Evolutionary conservation across 1,140 invertebrate genomes (phyloP).

Genomic region (Vanessa atalanta): DNA sequence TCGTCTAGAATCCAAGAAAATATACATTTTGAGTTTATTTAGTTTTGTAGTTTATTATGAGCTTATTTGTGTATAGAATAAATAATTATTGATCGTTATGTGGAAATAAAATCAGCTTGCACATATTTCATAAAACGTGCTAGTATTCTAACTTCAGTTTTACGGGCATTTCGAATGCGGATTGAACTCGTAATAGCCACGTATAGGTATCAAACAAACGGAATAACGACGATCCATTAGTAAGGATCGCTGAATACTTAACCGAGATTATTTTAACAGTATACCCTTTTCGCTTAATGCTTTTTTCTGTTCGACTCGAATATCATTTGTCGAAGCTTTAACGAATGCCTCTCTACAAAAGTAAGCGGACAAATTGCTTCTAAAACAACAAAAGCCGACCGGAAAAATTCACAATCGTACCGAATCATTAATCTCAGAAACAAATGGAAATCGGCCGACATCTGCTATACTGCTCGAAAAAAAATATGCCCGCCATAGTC

Average conservation of each 20-base stretch:
- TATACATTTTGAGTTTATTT: too few relatives aligned
- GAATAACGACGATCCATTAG: constrained; percentile 39
- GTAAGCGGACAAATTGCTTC: constrained; percentile 80
- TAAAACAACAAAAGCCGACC: constrained; percentile 81
- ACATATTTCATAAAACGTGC: neutral
- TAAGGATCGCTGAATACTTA: constrained; percentile 41
- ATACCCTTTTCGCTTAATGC: constrained; percentile 51
- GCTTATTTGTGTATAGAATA: too few relatives aligned
- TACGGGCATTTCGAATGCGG: neutral
- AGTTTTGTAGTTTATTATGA: too few relatives aligned
- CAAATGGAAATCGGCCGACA: constrained; percentile 81
- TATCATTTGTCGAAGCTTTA: constrained; percentile 74
- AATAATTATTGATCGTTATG: too few relatives aligned
- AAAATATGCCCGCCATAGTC: constrained; percentile 75
- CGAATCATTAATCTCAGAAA: constrained; percentile 81
- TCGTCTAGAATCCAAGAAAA: too few relatives aligned
- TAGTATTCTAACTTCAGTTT: constrained; percentile 1
- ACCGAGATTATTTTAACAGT: constrained; percentile 46
- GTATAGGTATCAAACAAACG: constrained; percentile 26
- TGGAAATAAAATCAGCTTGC: neutral
- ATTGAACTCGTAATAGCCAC: constrained; percentile 21
- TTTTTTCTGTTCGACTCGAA: constrained; percentile 61
- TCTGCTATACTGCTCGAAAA: constrained; percentile 78
- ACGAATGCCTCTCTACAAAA: constrained; percentile 76
- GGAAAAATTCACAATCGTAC: constrained; percentile 80